These are phyloP conservation scores for Pogonocichla stellata DNA, from an alignment of 2,113 vertebrate genomes.

Conservation along the genomic window DNA sequence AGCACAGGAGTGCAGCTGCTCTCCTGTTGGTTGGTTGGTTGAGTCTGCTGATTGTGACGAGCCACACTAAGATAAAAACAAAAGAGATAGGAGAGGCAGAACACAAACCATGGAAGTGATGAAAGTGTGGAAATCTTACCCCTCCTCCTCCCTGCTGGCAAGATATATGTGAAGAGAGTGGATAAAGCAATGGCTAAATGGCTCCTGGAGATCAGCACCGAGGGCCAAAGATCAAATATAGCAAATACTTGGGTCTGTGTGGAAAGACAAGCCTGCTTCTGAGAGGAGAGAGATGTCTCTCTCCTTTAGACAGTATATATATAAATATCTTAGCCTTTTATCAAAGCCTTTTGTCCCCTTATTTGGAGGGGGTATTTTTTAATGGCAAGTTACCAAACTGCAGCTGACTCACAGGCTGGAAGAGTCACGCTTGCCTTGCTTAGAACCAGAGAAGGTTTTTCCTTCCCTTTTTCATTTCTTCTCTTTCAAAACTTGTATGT, in stretches of 20 bases:
- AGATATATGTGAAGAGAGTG: fast-evolving
- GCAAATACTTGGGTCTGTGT: not conserved
- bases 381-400: not conserved
- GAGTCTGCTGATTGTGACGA: not conserved
- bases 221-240: not conserved
- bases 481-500: not conserved
- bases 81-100: not conserved
- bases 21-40: not conserved
- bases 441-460: not conserved
- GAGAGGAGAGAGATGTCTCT: not conserved
- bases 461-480: not conserved
- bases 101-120: not conserved
- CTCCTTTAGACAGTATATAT: not conserved
- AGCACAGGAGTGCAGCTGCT: not conserved
- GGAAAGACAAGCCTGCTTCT: not conserved
- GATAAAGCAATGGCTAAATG: not conserved
- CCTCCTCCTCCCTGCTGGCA: not conserved
- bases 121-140: not conserved
- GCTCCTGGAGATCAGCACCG: not conserved
- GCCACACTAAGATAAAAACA: not conserved
- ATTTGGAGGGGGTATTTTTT: not conserved
- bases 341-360: not conserved
- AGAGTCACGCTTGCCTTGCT: not conserved
- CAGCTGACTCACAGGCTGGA: not conserved
- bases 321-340: not conserved